Evolutionary conservation across 2,113 vertebrate species (phyloP).

Genomic region (Hyperoodon ampullatus): DNA sequence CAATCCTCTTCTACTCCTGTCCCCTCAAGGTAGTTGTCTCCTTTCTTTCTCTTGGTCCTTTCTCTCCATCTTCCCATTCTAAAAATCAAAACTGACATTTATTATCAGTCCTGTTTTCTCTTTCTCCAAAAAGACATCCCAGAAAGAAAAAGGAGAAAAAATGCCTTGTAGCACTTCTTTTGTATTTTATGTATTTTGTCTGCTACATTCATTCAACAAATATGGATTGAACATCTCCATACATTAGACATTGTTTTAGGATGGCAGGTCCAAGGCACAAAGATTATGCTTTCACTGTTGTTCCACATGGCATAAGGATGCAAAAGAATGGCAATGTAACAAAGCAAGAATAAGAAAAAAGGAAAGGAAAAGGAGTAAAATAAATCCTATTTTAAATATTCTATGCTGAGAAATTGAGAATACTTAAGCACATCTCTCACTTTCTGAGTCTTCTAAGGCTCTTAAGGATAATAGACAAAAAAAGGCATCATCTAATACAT

Average conservation of each 20-base stretch:
- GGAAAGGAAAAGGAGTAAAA: not conserved
- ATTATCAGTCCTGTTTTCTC: not conserved
- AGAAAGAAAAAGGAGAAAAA: not conserved
- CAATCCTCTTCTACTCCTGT: not conserved
- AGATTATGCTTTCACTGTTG: not conserved
- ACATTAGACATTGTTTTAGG: not conserved
- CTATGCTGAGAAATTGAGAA: not conserved
- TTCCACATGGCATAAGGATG: not conserved
- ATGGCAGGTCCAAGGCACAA: not conserved
- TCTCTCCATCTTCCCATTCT: not conserved
- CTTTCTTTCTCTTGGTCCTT: not conserved
- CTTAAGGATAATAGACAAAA: not conserved
- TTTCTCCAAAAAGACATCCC: not conserved
- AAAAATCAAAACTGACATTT: not conserved
- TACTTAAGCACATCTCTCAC: not conserved
- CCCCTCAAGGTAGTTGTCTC: not conserved
- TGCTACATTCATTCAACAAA: not conserved
- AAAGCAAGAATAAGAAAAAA: slow-evolving; percentile 24
- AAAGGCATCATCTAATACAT: not conserved
- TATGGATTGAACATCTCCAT: not conserved
- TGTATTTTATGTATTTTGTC: not conserved
- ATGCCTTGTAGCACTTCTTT: not conserved
- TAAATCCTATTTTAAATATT: not conserved
- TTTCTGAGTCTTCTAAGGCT: not conserved
- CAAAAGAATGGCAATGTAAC: not conserved